phyloP scores from a whole-genome alignment of 2,888 invertebrate genomes.

The Ormyrus pomaceus region DNA sequence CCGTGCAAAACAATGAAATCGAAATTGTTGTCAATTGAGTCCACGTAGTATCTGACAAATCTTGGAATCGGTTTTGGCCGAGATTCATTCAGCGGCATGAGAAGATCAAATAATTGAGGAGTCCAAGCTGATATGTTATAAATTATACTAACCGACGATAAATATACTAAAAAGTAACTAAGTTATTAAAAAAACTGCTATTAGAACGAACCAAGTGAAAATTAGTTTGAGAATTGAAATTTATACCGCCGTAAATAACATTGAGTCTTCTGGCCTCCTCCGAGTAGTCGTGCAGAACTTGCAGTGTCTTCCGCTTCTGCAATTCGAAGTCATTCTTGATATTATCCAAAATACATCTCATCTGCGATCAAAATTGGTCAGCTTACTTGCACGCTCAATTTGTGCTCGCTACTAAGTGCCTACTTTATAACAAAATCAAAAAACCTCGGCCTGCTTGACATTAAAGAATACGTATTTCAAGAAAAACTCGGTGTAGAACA shows the following conservation, averaged over 20 bases:
- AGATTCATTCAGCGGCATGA: slow-evolving; percentile 26
- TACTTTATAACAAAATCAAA: background rate
- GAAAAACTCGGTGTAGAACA: background rate
- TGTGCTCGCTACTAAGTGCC: no score
- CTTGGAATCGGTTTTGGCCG: slow-evolving; percentile 8
- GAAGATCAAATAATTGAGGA: slow-evolving; percentile 8
- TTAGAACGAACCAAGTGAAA: no score
- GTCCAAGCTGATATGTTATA: slow-evolving; percentile 4
- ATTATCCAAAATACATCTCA: background rate
- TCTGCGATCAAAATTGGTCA: background rate
- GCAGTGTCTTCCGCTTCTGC: background rate
- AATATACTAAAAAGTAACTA: slow-evolving; percentile 3
- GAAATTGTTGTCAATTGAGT: slow-evolving; percentile 8
- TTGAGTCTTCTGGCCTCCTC: background rate
- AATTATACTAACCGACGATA: background rate
- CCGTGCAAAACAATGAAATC: slow-evolving; percentile 27
- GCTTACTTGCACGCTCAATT: no score
- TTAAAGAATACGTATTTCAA: background rate
- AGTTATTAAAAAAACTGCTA: background rate
- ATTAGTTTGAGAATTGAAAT: no score
- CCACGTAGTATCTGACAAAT: background rate
- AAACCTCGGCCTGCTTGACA: background rate
- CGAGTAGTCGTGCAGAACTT: background rate
- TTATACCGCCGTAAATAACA: background rate
- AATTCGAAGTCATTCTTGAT: slow-evolving; percentile 7